These are phyloP conservation scores for Diachasma alloeum DNA, from an alignment of 1,140 invertebrate species.

Conservation along the genomic window DNA sequence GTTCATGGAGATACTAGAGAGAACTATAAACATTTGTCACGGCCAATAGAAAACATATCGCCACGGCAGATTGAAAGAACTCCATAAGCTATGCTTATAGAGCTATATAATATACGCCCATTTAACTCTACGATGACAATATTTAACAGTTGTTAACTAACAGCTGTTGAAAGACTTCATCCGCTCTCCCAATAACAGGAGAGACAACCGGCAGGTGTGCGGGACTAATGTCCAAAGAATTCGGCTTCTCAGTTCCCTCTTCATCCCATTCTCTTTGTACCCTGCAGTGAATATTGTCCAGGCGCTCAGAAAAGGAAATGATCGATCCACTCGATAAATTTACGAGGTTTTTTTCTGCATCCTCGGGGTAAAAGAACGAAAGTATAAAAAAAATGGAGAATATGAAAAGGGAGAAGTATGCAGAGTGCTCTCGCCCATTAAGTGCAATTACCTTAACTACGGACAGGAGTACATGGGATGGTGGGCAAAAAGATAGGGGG, in stretches of 20 bases:
- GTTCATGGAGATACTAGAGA: no score
- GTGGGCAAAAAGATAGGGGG: not conserved
- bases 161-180: constrained; percentile 8
- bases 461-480: not conserved
- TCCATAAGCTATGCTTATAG: not conserved
- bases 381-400: constrained; percentile 9
- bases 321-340: constrained; percentile 12
- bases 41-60: no score
- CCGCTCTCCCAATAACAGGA: not conserved
- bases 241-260: not conserved
- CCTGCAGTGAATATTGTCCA: not conserved
- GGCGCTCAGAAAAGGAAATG: not conserved
- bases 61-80: not conserved
- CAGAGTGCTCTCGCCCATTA: constrained; percentile 17
- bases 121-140: not conserved
- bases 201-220: not conserved
- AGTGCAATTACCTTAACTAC: constrained; percentile 25
- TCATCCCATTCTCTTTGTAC: constrained; percentile 13
- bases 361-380: not conserved
- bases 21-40: not conserved
- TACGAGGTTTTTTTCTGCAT: not conserved
- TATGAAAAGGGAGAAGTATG: constrained; percentile 11
- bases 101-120: not conserved
- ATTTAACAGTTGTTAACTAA: not conserved
- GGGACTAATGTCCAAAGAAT: not conserved